phyloP scores from a whole-genome alignment of 2,113 vertebrate species.

The Helogale parvula region DNA sequence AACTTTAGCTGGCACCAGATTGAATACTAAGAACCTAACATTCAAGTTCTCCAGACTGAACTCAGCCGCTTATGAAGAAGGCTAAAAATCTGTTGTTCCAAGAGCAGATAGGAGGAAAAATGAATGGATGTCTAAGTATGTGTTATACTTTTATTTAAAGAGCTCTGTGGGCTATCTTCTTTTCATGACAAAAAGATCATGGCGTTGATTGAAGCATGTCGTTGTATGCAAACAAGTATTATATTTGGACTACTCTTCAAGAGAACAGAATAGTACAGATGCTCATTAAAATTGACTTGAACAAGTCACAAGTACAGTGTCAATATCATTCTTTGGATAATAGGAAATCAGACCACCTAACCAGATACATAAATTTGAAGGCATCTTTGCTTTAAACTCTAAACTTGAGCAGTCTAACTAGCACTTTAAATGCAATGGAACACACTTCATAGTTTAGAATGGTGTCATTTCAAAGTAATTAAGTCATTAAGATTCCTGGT shows the following conservation, averaged over 20 bases:
- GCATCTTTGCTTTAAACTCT: background rate
- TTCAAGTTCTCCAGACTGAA: slow-evolving; percentile 51
- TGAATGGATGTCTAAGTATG: slow-evolving; percentile 55
- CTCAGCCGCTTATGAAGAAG: slow-evolving; percentile 36
- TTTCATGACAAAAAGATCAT: slow-evolving; percentile 74
- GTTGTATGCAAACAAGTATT: slow-evolving; percentile 60
- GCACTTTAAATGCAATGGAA: slow-evolving; percentile 43
- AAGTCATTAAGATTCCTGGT: slow-evolving; percentile 68
- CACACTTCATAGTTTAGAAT: slow-evolving; percentile 35
- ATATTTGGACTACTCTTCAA: slow-evolving; percentile 69
- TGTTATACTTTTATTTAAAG: slow-evolving; percentile 79
- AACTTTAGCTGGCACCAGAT: background rate
- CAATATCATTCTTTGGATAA: slow-evolving; percentile 17
- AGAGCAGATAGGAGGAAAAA: slow-evolving; percentile 63
- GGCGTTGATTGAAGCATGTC: slow-evolving; percentile 70
- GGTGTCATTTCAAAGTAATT: slow-evolving; percentile 64
- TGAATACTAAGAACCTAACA: background rate
- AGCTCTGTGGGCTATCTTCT: slow-evolving; percentile 61
- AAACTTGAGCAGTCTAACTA: background rate
- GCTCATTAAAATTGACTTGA: slow-evolving; percentile 63
- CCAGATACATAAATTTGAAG: background rate
- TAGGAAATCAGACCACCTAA: background rate
- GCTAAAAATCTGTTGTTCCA: slow-evolving; percentile 32
- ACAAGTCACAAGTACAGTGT: slow-evolving; percentile 37
- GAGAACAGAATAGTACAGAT: slow-evolving; percentile 62